Percentiles rank a stretch among this genome's conserved stretches.
Evolutionary conservation across 2,113 vertebrate species (phyloP).

Genomic region (Stomatorhinus ivindoensis): DNA sequence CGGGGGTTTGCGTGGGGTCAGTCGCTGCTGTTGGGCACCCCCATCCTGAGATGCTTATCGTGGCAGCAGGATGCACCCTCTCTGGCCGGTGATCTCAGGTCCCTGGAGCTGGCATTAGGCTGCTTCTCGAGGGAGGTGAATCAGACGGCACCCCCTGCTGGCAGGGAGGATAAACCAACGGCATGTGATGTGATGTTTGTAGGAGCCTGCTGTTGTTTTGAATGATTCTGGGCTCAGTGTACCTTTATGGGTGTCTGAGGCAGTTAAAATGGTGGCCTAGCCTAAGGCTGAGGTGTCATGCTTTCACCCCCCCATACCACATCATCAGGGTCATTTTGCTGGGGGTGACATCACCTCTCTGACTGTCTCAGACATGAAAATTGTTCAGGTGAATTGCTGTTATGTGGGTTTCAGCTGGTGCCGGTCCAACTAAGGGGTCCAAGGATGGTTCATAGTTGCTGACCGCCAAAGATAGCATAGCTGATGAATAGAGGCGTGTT

Average conservation of each 20-base stretch:
- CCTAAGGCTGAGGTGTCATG: neutral
- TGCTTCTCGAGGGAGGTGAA: neutral
- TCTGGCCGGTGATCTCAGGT: neutral
- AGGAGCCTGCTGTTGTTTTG: neutral
- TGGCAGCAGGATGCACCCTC: slow-evolving; percentile 2
- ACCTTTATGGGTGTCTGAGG: neutral
- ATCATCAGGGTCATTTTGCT: neutral
- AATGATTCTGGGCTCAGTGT: neutral
- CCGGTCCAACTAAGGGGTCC: neutral
- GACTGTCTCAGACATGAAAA: neutral
- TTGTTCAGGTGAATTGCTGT: neutral
- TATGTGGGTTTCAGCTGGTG: neutral
- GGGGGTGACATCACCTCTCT: neutral
- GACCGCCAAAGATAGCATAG: neutral
- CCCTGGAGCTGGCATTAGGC: neutral
- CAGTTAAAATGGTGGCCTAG: neutral
- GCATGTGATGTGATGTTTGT: neutral
- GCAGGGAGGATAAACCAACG: neutral
- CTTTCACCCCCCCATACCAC: neutral
- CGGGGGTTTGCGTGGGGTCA: slow-evolving; percentile 17
- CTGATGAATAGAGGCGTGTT: neutral
- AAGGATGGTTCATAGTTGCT: neutral
- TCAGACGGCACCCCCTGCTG: neutral
- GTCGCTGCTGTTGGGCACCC: neutral
- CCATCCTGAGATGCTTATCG: neutral